Evolutionary conservation across 2,888 invertebrate species (phyloP).

Genomic region (Acronicta aceris): DNA sequence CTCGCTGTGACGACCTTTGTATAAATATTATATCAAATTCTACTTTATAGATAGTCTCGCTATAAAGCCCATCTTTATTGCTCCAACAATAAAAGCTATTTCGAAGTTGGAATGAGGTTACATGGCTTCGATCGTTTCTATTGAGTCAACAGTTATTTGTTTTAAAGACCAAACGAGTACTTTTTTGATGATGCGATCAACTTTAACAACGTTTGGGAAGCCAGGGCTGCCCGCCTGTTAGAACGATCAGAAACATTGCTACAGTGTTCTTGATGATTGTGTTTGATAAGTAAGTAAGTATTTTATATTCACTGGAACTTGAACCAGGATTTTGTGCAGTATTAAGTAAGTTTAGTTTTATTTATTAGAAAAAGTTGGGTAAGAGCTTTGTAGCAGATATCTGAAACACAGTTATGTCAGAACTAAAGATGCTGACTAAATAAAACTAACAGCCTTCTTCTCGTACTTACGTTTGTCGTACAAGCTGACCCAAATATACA

Average conservation of each 20-base stretch:
- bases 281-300: too few relatives aligned
- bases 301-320: too few relatives aligned
- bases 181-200: conserved; percentile 1
- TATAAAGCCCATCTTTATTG: conserved; percentile 21
- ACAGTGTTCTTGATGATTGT: too few relatives aligned
- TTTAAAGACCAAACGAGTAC: conserved; percentile 3
- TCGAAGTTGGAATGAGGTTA: conserved; percentile 32
- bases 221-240: too few relatives aligned
- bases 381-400: too few relatives aligned
- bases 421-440: too few relatives aligned
- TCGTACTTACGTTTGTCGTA: background rate
- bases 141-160: conserved; percentile 10
- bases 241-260: too few relatives aligned
- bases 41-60: conserved; percentile 20
- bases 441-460: too few relatives aligned
- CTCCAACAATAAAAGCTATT: conserved; percentile 41
- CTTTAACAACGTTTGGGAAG: background rate
- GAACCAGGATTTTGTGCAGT: too few relatives aligned
- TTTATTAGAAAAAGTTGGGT: too few relatives aligned
- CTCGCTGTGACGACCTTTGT: background rate
- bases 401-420: too few relatives aligned
- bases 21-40: conserved; percentile 22
- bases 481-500: conserved; percentile 3
- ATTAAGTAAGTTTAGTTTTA: too few relatives aligned
- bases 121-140: conserved; percentile 20